phyloP scores from a whole-genome alignment of 2,113 vertebrate species.

The Hipposideros armiger region DNA sequence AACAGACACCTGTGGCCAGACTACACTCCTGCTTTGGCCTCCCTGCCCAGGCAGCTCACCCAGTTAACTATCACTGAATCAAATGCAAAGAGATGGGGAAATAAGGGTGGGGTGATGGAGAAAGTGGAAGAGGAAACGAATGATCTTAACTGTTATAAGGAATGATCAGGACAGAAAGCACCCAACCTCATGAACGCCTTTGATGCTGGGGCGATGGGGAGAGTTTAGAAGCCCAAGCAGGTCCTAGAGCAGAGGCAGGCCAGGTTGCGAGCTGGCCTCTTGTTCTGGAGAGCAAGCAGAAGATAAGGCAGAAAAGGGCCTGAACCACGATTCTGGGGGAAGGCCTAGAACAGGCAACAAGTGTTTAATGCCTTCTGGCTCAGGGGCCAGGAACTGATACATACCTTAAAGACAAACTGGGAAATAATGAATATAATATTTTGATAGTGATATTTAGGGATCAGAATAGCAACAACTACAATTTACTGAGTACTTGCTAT shows the following conservation, averaged over 20 bases:
- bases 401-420: constrained; percentile 7
- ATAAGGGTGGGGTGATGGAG: neutral
- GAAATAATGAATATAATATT: neutral
- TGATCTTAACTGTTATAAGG: neutral
- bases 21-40: neutral
- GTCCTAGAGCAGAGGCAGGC: neutral
- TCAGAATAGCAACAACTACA: neutral
- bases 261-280: neutral
- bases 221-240: constrained; percentile 9
- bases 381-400: neutral
- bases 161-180: neutral
- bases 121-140: constrained; percentile 19
- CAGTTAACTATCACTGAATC: neutral
- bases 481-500: constrained; percentile 29
- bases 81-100: constrained; percentile 1
- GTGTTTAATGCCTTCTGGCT: neutral
- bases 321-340: neutral
- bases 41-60: neutral
- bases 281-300: neutral
- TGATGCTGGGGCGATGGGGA: neutral
- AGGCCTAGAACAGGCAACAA: neutral
- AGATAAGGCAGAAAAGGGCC: neutral
- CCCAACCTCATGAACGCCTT: neutral
- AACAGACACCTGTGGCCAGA: neutral
- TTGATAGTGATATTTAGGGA: constrained; percentile 46